These are phyloP conservation scores for Brachyptera risi DNA, from an alignment of 2,888 invertebrate species.

Conservation along the genomic window DNA sequence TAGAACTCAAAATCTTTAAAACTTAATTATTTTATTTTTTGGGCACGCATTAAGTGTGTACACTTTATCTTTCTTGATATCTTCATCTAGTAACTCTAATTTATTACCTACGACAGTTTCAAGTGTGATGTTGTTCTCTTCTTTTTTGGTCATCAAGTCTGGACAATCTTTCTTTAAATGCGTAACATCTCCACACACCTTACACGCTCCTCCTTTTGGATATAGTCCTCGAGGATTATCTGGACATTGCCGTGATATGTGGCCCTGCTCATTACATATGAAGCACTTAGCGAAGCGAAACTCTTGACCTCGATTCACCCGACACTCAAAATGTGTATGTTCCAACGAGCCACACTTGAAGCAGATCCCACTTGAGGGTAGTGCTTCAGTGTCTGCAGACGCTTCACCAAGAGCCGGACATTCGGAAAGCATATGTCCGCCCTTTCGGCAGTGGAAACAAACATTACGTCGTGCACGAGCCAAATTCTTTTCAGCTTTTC, in stretches of 20 bases:
- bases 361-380: slow-evolving; percentile 63
- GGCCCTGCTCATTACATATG: slow-evolving; percentile 82
- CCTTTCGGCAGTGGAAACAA: slow-evolving; percentile 74
- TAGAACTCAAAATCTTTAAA: background rate
- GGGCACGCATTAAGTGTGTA: background rate
- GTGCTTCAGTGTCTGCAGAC: slow-evolving; percentile 44
- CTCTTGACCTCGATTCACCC: slow-evolving; percentile 60
- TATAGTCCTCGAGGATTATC: slow-evolving; percentile 84
- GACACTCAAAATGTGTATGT: slow-evolving; percentile 71
- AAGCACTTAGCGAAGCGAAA: slow-evolving; percentile 79
- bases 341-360: slow-evolving; percentile 90
- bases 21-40: slow-evolving; percentile 7
- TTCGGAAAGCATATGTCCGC: slow-evolving; percentile 75
- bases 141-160: slow-evolving; percentile 50
- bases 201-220: slow-evolving; percentile 80
- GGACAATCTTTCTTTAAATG: slow-evolving; percentile 81
- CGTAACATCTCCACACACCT: slow-evolving; percentile 78
- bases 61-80: background rate
- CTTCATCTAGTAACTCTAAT: slow-evolving; percentile 11
- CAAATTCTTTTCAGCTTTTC: slow-evolving; percentile 68
- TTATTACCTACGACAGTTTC: background rate
- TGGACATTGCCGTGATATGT: slow-evolving; percentile 82
- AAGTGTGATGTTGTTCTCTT: slow-evolving; percentile 48
- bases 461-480: slow-evolving; percentile 63
- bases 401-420: slow-evolving; percentile 63